Evolutionary conservation across 2,797 vertebrate genomes (phyloP).

Genomic region (Paguma larvata): DNA sequence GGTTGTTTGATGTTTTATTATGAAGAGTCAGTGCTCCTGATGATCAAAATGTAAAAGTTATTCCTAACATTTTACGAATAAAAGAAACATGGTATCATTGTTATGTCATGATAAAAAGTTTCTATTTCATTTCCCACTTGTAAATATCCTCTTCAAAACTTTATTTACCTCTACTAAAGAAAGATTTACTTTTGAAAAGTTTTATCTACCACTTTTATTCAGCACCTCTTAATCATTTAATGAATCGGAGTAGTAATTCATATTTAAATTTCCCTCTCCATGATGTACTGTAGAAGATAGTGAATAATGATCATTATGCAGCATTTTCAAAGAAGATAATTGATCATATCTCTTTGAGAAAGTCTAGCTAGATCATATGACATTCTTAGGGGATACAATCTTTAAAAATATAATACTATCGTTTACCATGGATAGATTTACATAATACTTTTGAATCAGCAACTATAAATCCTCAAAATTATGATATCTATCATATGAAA

Average conservation of each 20-base stretch:
- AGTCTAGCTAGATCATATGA: neutral
- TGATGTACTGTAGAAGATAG: neutral
- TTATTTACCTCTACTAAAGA: neutral
- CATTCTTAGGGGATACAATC: neutral
- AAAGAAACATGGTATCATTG: neutral
- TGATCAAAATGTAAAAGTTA: conserved; percentile 28
- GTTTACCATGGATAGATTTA: neutral
- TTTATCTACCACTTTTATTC: neutral
- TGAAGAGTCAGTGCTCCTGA: conserved; percentile 11
- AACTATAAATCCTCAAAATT: neutral
- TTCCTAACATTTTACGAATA: conserved; percentile 5
- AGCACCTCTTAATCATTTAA: conserved; percentile 25
- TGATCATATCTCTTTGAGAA: neutral
- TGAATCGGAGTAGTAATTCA: neutral
- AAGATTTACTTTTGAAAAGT: neutral
- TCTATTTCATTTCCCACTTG: neutral
- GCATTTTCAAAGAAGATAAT: neutral
- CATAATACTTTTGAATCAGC: neutral
- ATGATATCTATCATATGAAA: neutral
- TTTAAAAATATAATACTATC: neutral
- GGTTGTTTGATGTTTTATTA: neutral
- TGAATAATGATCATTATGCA: neutral
- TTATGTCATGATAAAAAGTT: neutral
- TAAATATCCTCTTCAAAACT: neutral
- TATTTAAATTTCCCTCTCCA: neutral